phyloP scores from a whole-genome alignment of 2,113 vertebrate species.

The Nettapus auritus region DNA sequence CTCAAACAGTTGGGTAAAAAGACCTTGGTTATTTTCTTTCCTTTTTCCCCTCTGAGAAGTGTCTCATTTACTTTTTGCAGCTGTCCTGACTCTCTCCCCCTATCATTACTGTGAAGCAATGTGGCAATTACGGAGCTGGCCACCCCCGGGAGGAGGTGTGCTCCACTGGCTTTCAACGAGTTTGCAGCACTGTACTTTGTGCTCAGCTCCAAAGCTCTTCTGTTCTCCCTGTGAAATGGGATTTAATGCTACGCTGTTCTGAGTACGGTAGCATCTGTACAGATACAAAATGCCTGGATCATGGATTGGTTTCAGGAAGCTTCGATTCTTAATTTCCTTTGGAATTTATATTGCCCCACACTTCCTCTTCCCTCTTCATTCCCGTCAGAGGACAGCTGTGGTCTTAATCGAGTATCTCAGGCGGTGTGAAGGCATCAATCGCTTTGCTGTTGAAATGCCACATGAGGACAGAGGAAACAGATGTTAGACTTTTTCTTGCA shows the following conservation, averaged over 20 bases:
- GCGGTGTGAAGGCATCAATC: neutral
- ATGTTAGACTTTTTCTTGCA: neutral
- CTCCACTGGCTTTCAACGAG: neutral
- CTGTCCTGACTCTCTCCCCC: constrained; percentile 12
- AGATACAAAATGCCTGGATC: neutral
- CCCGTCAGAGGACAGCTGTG: neutral
- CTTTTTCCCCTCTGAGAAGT: neutral
- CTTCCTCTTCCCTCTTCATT: neutral
- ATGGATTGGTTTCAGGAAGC: neutral
- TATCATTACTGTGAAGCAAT: constrained; percentile 36
- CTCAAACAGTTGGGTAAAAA: neutral
- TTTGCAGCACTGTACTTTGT: neutral
- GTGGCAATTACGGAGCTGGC: constrained; percentile 49
- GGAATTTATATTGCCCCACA: neutral
- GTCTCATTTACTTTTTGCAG: constrained; percentile 31
- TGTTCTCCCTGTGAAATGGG: neutral
- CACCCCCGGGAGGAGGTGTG: neutral
- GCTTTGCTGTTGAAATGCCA: neutral
- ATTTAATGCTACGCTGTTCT: neutral
- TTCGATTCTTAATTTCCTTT: neutral
- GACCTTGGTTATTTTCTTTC: neutral
- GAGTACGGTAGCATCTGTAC: neutral
- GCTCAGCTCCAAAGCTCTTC: constrained; percentile 1
- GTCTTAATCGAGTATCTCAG: neutral
- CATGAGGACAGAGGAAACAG: neutral